A percentile compares a stretch with the other conserved stretches of the same genome.
Conservation (phyloP, 2,113 vertebrate species). For the Rhea americana region DNA sequence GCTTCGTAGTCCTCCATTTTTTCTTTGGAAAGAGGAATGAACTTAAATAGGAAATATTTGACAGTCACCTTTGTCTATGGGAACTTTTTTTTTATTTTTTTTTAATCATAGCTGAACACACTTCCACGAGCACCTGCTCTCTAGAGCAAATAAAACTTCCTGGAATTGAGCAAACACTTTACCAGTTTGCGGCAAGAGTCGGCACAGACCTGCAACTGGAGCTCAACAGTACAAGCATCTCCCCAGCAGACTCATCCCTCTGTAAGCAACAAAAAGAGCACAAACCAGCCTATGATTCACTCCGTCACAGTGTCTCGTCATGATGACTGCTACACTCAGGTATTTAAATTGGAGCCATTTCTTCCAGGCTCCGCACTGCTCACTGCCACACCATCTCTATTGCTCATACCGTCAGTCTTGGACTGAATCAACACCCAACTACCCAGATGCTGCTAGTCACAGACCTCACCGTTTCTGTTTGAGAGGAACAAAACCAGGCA, state of each 20-base stretch:
- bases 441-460: not conserved
- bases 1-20: fast-evolving
- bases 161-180: not conserved
- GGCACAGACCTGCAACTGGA: fast-evolving
- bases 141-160: not conserved
- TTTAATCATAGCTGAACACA: fast-evolving
- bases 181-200: not conserved
- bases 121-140: not conserved
- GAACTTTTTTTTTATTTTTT: not conserved
- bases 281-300: not conserved
- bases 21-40: not conserved
- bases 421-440: not conserved
- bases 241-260: not conserved
- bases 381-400: not conserved
- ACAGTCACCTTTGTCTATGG: fast-evolving
- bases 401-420: not conserved
- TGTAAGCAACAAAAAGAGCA: not conserved
- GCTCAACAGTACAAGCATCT: not conserved
- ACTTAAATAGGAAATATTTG: not conserved
- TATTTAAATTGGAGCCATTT: not conserved
- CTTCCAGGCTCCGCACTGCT: not conserved
- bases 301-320: fast-evolving
- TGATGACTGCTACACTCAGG: not conserved
- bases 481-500: not conserved
- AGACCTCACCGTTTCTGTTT: not conserved